Evolutionary conservation across 2,797 vertebrate genomes (phyloP).

Genomic region (Capromys pilorides): DNA sequence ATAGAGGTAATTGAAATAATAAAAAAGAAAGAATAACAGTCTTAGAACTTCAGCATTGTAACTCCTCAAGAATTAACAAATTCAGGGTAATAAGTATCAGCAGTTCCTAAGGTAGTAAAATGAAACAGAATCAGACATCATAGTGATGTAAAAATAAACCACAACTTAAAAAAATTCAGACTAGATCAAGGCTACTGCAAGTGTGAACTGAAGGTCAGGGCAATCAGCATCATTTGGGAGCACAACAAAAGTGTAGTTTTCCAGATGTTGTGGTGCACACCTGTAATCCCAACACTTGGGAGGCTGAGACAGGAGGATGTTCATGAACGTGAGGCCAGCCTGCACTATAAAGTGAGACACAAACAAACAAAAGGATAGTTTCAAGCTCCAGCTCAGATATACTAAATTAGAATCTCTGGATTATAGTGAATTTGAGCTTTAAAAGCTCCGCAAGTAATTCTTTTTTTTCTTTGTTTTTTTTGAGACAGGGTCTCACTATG

Average conservation of each 20-base stretch:
- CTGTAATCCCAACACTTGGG: not conserved
- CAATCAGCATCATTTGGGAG: not conserved
- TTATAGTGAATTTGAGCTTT: not conserved
- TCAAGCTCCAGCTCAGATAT: not conserved
- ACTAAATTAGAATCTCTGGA: not conserved
- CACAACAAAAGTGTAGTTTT: not conserved
- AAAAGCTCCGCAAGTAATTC: not conserved
- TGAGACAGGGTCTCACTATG: no score
- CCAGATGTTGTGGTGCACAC: not conserved
- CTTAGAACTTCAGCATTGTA: not conserved
- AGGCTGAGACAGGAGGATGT: no score
- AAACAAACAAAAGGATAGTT: not conserved
- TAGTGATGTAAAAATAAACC: not conserved
- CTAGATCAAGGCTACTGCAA: not conserved
- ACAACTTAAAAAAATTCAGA: not conserved
- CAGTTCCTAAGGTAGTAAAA: not conserved
- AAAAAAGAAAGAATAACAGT: not conserved
- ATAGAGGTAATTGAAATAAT: not conserved
- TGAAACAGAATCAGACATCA: not conserved
- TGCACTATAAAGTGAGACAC: not conserved
- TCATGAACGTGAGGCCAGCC: no score
- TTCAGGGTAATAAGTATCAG: not conserved
- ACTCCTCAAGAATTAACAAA: not conserved
- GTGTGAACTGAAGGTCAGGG: not conserved
- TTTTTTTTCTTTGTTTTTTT: no score